Evolutionary conservation across 2,888 invertebrate species (phyloP), one percentile per base, ranked within the genome.

Genomic region (Ypsolopha sequella): DNA sequence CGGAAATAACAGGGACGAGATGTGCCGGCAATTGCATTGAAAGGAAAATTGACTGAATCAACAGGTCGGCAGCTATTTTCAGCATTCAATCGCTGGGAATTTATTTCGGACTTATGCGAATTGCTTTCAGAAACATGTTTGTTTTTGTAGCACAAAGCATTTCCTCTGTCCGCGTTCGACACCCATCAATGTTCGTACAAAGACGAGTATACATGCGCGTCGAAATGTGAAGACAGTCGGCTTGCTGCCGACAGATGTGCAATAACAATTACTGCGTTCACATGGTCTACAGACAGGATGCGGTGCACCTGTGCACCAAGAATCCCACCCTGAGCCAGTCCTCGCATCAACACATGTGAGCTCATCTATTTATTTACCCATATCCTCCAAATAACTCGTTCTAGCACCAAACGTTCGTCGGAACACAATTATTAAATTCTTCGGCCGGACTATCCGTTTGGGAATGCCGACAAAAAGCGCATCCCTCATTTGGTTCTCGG

Each of bases 1-100:
- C 76, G 84, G 84, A 82, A 84, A 84, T 84, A 73, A 76, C 74
- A 70, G 58, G 73, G 70, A 71, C 73, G 72, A 70, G 70, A 65
- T 70, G 70, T 70, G 61, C 66, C 78, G 76, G 71, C 75, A 74
- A 70, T 73, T 70, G 61, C 67, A 73, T 75, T 73, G 68, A 68
- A 66, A 60, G 65, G 78, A 76, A 80, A 82, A 80, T 79, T 70
- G 69, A 68, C 73, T 71, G 71, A 77, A 76, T 80, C 81, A 81
- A 82, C 81, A 82, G 76, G 79, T 79, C 67, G 64, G 58, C 60
- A 60, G 61, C 56, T 62, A 66, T 69, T 67, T 48, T 33, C 34
- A 24, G n/a, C 6, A 11, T 9, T 14, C 47, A 36, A 36, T 36
- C 35, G 11, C 47, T 14, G n/a, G 13, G 47, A 36, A 47, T 47